phyloP scores from a whole-genome alignment of 1,140 invertebrate species.

The Planococcus citri region DNA sequence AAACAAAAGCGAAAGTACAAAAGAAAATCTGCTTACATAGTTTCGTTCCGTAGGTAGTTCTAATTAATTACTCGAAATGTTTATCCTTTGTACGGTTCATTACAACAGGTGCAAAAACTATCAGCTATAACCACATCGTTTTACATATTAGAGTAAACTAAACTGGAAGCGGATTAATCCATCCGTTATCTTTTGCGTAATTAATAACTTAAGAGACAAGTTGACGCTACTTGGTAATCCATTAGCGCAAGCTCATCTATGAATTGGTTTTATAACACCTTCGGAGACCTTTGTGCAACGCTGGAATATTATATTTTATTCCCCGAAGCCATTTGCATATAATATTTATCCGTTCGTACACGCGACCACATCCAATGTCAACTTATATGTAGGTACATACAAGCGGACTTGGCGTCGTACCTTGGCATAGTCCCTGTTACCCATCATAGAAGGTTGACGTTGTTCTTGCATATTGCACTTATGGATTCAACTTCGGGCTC shows the following conservation, averaged over 20 bases:
- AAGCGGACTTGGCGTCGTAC: too few species aligned
- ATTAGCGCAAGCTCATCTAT: not conserved
- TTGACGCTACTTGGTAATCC: not conserved
- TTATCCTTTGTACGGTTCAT: too few species aligned
- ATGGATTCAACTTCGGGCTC: too few species aligned
- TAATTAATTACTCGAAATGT: too few species aligned
- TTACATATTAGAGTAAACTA: not conserved
- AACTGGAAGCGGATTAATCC: not conserved
- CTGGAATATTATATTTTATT: not conserved
- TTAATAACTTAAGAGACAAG: not conserved
- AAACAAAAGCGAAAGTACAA: too few species aligned
- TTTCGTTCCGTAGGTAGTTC: too few species aligned
- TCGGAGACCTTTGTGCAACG: not conserved
- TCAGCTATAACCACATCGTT: not conserved
- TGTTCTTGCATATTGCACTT: too few species aligned
- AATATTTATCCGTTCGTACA: not conserved
- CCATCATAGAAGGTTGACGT: too few species aligned
- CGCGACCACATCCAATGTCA: not conserved
- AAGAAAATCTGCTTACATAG: too few species aligned
- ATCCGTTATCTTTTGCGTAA: not conserved
- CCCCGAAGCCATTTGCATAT: not conserved
- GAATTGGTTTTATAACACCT: not conserved
- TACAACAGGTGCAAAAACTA: not conserved
- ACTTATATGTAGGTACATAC: too few species aligned
- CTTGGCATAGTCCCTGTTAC: too few species aligned